Evolutionary conservation across 2,888 invertebrate genomes (phyloP), one percentile per base, ranked within the genome.

Genomic region (Epistrophe eligans): DNA sequence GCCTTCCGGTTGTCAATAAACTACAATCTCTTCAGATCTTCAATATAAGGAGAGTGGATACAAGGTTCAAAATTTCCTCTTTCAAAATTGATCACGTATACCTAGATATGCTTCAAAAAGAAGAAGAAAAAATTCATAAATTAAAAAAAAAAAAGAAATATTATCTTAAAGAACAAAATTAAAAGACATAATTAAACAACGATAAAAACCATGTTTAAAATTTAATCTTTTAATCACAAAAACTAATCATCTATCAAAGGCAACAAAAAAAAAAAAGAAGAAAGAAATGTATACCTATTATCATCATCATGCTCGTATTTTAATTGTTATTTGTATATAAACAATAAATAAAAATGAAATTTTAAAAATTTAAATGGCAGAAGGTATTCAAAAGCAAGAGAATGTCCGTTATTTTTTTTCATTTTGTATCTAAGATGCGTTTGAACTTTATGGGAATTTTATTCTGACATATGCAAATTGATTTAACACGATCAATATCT

Each of bases 391-490:
- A 43, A 38, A 50, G 9, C 32, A n/a, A 40, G 17, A 50, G 38
- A 58, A 58, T 64, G 55, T 38, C 58, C 35, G 19, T 58, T 48
- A 11, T 52, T 17, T 35, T 35, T 38, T 17, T 35, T 15, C 35
- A 0, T 7, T n/a, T n/a, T 32, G 4, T n/a, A 10, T 52, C 52
- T 48, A 24, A 52, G 50, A n/a, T 67, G 32, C 24, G 15, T 60
- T 48, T 19, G 13, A 52, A 60, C 24, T 82, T 77, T 77, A 82
- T 82, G 62, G 64, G 64, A 66, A 82, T 48, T 71, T 82, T 71
- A 82, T 82, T 76, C 74, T 64, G 62, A 62, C 70, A 40, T 82
- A 82, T 82, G 81, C n/a, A 77, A 82, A 82, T 82, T 43, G 5
- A 48, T 52, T 50, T 58, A 38, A 73, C 73, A 32, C 67, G 52